Base-by-base conservation (phyloP, 1,140 invertebrate genomes). In the Euglossa dilemma region DNA sequence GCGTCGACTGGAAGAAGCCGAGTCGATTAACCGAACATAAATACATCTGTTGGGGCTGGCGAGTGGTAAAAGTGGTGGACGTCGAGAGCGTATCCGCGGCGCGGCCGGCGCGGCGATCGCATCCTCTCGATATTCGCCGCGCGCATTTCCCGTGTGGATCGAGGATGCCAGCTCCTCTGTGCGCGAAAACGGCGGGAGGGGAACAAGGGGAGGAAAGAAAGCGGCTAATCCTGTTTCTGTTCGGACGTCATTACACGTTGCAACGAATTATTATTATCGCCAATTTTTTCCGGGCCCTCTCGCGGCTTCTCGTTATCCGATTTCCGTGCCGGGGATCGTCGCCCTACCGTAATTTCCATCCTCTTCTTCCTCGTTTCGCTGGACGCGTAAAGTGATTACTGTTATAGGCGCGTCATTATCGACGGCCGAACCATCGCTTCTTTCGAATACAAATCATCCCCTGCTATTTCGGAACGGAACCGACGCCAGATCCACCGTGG, bases 11-110 rank as follows among this genome's bases (percentile, higher is more conserved):
- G 72, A 76, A 66, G 63, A 75, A 75, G 54, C 50, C 43, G 69
- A 83, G 74, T 83, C 75, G 81, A 83, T 83, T 78, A 69, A 83
- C 80, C 80, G 80, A 78, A 78, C 74, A 77, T 83, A 83, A 83
- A 78, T 83, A 83, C 74, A 67, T 83, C 74, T 83, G 72, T 82
- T 76, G 47, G 59, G 70, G 59, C 52, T 52, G 28, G 50, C 45
- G 28, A 61, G 57, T 45, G 50, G 45, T 75, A 81, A 81, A 75
- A 67, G 72, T 36, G 72, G 61, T 75, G 71, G 80, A 59, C 78
- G 25, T 36, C 25, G 56, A 23, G 71, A 56, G 50, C 20, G 50
- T 25, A 47, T 69, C 66, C 45, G n/a, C 5, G 47, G 45, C 16
- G 67, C 16, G 4, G 7, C 8, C 25, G 6, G 14, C 25, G 14